Percentiles rank a stretch among this genome's conserved stretches.
Conservation (phyloP, 2,888 invertebrate species). For the Lacanobia oleracea region DNA sequence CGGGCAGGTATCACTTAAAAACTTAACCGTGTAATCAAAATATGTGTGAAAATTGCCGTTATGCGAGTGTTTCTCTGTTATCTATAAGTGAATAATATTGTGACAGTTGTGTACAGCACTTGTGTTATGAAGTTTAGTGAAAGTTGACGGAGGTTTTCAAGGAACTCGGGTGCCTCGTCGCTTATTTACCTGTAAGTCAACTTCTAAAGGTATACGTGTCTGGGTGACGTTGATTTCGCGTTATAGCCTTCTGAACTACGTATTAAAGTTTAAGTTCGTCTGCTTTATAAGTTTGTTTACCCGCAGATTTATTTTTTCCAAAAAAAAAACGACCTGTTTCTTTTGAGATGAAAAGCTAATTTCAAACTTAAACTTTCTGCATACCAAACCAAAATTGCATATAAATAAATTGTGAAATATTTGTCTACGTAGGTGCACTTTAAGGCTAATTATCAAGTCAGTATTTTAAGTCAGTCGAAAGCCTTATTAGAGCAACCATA, state of each 20-base stretch:
- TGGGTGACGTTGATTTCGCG: conserved; percentile 82
- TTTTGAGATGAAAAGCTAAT: neutral
- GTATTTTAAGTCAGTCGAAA: conserved; percentile 22
- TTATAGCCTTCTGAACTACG: conserved; percentile 61
- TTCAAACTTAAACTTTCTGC: neutral
- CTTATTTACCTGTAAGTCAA: conserved; percentile 86
- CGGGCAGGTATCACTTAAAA: conserved; percentile 71
- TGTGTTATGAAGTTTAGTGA: conserved; percentile 88
- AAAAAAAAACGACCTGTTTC: conserved; percentile 9
- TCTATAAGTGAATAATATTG: conserved; percentile 83
- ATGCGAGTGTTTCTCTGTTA: conserved; percentile 80
- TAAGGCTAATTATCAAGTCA: conserved; percentile 29
- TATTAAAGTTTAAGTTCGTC: conserved; percentile 29
- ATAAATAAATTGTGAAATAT: neutral
- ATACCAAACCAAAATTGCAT: neutral
- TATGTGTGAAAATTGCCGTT: conserved; percentile 86
- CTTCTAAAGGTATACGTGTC: conserved; percentile 83
- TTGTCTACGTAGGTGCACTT: neutral
- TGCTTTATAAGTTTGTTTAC: neutral
- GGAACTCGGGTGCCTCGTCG: conserved; percentile 82
- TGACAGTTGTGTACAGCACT: conserved; percentile 80
- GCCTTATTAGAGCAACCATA: conserved; percentile 28
- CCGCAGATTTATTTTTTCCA: neutral
- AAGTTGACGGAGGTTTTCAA: conserved; percentile 84
- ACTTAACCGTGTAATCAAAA: conserved; percentile 80